A percentile compares a stretch with the other conserved stretches of the same genome.
Evolutionary conservation across 2,113 vertebrate species (phyloP).

Genomic region (Sylvilagus bachmani): DNA sequence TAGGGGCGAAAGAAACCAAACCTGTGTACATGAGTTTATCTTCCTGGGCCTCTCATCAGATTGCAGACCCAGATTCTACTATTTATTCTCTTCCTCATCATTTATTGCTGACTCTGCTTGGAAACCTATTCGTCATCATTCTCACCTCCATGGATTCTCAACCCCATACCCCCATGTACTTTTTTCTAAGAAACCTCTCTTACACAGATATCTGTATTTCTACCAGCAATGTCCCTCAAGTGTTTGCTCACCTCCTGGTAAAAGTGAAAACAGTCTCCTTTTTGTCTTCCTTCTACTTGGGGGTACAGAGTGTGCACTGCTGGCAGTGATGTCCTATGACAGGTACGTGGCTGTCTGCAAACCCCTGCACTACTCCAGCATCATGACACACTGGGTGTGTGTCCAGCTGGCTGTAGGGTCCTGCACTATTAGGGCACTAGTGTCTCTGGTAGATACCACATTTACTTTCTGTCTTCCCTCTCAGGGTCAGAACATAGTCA

Average conservation of each 20-base stretch:
- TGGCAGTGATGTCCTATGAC: conserved; percentile 83
- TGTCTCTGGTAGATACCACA: conserved; percentile 72
- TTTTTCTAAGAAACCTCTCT: conserved; percentile 80
- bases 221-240: conserved; percentile 73
- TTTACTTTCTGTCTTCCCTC: conserved; percentile 81
- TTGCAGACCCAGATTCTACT: conserved; percentile 55
- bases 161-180: conserved; percentile 82
- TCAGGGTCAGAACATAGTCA: conserved; percentile 73
- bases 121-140: conserved; percentile 80
- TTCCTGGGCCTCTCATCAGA: conserved; percentile 74
- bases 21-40: conserved; percentile 72
- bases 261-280: conserved; percentile 79
- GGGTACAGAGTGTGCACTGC: conserved; percentile 61
- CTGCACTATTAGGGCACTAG: conserved; percentile 71
- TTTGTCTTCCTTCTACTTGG: conserved; percentile 67
- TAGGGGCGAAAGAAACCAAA: conserved; percentile 75
- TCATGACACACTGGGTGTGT: conserved; percentile 64
- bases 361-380: conserved; percentile 70
- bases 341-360: conserved; percentile 70
- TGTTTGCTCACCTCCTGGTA: conserved; percentile 73
- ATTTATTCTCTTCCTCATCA: conserved; percentile 71
- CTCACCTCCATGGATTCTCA: conserved; percentile 51
- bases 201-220: conserved; percentile 78
- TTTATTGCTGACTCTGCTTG: conserved; percentile 75
- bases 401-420: conserved; percentile 39